These are phyloP conservation scores for Oryzias woworae DNA, from an alignment of 2,113 vertebrate genomes.

Conservation along the genomic window DNA sequence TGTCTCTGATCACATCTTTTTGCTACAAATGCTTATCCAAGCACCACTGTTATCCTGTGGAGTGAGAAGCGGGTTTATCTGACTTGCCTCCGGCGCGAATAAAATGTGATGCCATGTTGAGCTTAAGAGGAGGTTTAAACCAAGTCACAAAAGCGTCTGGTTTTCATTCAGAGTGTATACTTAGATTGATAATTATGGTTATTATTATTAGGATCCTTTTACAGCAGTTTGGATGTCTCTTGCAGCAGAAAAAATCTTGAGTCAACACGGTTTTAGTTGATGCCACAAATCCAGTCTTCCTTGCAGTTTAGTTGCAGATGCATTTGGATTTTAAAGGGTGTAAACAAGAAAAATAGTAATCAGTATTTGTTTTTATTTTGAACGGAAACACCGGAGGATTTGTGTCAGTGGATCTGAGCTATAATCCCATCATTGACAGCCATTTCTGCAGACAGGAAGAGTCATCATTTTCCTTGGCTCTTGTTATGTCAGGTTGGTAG, in stretches of 20 bases:
- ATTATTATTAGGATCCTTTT: slow-evolving; percentile 59
- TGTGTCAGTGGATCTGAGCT: slow-evolving; percentile 21
- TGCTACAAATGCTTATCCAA: slow-evolving; percentile 36
- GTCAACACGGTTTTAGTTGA: slow-evolving; percentile 13
- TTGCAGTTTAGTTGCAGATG: background rate
- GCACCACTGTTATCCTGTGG: slow-evolving; percentile 33
- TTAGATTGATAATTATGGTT: slow-evolving; percentile 54
- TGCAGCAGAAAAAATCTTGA: slow-evolving; percentile 30
- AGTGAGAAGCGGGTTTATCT: slow-evolving; percentile 43
- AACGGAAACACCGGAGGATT: slow-evolving; percentile 12
- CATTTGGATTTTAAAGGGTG: slow-evolving; percentile 11
- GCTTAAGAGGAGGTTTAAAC: slow-evolving; percentile 47
- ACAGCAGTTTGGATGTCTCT: slow-evolving; percentile 25
- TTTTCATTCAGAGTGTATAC: slow-evolving; percentile 52
- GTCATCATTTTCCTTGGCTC: slow-evolving; percentile 35
- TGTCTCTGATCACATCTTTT: slow-evolving; percentile 38
- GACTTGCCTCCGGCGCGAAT: slow-evolving; percentile 46
- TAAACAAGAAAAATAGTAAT: slow-evolving; percentile 10
- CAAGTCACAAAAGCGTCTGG: slow-evolving; percentile 49
- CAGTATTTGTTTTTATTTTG: slow-evolving; percentile 14
- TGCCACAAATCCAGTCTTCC: slow-evolving; percentile 13
- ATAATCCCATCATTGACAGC: slow-evolving; percentile 18
- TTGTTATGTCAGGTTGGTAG: slow-evolving; percentile 21
- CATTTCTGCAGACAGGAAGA: slow-evolving; percentile 17
- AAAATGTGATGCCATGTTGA: slow-evolving; percentile 52